Evolutionary conservation across 1,140 invertebrate species (phyloP), one percentile per base, ranked within the genome.

Genomic region (Plectrocnemia conspersa): DNA sequence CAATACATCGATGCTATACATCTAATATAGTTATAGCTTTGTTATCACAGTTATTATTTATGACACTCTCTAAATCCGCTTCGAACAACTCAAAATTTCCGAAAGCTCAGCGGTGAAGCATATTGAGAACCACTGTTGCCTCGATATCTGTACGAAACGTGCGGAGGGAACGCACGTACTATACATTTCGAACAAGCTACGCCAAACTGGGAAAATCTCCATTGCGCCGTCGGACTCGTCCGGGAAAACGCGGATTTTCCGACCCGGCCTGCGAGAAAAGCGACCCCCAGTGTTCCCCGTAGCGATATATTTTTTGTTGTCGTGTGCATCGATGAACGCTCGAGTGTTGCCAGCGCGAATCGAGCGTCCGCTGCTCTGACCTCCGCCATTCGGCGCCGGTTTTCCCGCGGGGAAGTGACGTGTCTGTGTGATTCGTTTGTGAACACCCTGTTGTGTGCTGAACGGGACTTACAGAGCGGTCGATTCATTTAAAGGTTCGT

Each of bases 181-280:
- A 4, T 38, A 15, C 18, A 29, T 29, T 29, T 38, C 35, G 35
- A 16, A 38, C 18, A n/a, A 10, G 35, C 35, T 38, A 10, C 35
- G 35, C 35, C 35, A 16, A 38, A 38, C 35, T 7, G 35, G 18
- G 35, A 38, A 38, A 38, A 38, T 38, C 35, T 38, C 35, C 47
- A 50, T 50, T 50, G 38, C 25, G 47, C 47, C 32, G 32, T 19
- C 22, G 32, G 47, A 27, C 19, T 22, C 32, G 47, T 36, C 13
- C 32, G 33, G 47, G 47, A 38, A 38, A 50, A 27, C 47, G 47
- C 47, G 47, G 6, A 15, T 45, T 45, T 45, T 22, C 42, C 42
- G 40, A 9, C 40, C 23, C 11, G 13, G 6, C 16, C 16, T 11
- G 19, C n/a, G 24, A 5, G 21, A 24, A 24, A 19, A 24, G 13